Evolutionary conservation across 2,888 invertebrate species (phyloP).

Genomic region (Eumerus sabulonum): DNA sequence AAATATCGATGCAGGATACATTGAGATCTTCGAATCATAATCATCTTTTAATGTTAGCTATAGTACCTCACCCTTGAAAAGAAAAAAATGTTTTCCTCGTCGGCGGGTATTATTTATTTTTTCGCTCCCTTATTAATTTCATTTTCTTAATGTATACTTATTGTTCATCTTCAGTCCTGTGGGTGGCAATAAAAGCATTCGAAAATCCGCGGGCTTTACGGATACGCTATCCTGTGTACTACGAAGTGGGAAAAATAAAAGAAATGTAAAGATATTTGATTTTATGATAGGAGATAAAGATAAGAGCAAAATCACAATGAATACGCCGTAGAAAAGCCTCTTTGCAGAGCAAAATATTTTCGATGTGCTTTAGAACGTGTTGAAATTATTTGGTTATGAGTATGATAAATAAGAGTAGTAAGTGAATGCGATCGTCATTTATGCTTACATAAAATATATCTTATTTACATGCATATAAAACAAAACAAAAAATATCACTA

Average conservation of each 20-base stretch:
- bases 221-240: not conserved
- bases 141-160: conserved; percentile 45
- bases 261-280: not conserved
- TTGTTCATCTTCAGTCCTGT: conserved; percentile 6
- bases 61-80: too few species aligned
- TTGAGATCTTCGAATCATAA: conserved; percentile 11
- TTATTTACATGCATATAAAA: not conserved
- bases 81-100: too few species aligned
- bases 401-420: not conserved
- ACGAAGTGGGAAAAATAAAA: not conserved
- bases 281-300: too few species aligned
- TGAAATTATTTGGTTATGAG: not conserved
- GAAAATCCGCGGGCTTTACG: conserved; percentile 21
- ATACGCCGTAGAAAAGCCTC: not conserved
- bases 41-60: conserved; percentile 30
- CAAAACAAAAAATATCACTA: conserved; percentile 26
- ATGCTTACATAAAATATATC: too few species aligned
- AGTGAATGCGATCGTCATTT: not conserved
- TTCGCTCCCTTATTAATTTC: conserved; percentile 33
- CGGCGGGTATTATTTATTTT: not conserved
- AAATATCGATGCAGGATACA: too few species aligned
- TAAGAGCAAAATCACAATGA: too few species aligned
- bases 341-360: not conserved
- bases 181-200: conserved; percentile 13
- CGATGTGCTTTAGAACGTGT: too few species aligned